Evolutionary conservation across 2,797 vertebrate genomes (phyloP), one percentile per base, ranked within the genome.

Genomic region (Sebastes hubbsi): DNA sequence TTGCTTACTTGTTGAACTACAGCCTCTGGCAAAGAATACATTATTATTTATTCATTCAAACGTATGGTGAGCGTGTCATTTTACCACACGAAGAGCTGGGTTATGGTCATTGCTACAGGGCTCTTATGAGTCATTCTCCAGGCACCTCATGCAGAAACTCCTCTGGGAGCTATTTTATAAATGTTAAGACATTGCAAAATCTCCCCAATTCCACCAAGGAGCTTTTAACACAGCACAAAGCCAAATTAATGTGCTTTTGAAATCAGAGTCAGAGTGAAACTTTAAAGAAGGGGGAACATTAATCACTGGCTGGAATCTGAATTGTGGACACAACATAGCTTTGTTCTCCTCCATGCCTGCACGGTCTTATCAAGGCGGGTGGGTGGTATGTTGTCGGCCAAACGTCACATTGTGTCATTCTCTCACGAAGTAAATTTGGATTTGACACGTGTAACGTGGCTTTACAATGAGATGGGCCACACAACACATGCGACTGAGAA

Each of bases 221-320:
- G 74, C 66, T 78, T 86, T 88, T 81, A 84, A 85, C 30, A 20
- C 62, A 56, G 65, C 46, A 83, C 83, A 82, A 84, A 81, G 82
- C 56, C 72, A 89, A 89, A 92, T 91, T 74, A 90, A 85, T 82
- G 83, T 80, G 87, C 81, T 87, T 91, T 90, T 91, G 77, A 88
- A 92, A 85, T 87, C 63, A 81, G 76, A 83, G 72, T 77, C 59
- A 60, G 78, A 76, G 72, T 78, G 63, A 82, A 81, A 89, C 89
- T 92, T 94, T 88, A 94, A 94, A 95, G 86, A 79, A 54, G 20
- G 8, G 63, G 36, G 61, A 71, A 66, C 80, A 90, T 94, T 89
- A 90, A 94, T 92, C 88, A 87, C 55, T 42, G 61, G 58, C 67
- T 84, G 66, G 79, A 90, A 88, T 91, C 79, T 84, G 85, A 91